Base-by-base conservation (phyloP, 1,140 invertebrate genomes). In the Thaumatotibia leucotreta region DNA sequence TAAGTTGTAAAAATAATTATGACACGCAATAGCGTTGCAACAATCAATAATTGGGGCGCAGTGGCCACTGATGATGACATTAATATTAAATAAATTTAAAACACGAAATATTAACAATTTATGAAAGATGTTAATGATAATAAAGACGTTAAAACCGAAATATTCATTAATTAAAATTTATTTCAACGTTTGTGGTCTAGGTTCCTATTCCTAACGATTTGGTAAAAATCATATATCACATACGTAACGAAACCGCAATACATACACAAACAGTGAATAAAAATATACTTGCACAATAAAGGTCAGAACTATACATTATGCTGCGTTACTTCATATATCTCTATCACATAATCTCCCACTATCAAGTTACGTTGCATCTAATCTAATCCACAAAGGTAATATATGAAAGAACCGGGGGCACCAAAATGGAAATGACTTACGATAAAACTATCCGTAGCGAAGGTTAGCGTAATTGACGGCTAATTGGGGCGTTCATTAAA, bases 381-480 rank as follows among this genome's bases (percentile, higher is more conserved):
- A 58, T 58, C 27, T 58, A 14, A 29, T 31, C 17, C 24, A 14
- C 24, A 58, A 54, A 22, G 22, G 17, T 52, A 52, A 54, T 54
- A 23, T 22, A 54, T 54, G n/a, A n/a, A n/a, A n/a, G n/a, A n/a
- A n/a, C n/a, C n/a, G n/a, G n/a, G n/a, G n/a, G 52, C 52, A 58
- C 24, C 52, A 29, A 27, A 58, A 24, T 58, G 52, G 52, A 58
- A 58, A 58, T 27, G 5, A 49, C 10, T 31, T 24, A 58, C 52
- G 20, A 58, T 58, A 58, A 58, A 58, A 58, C 23, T 58, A 58
- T 58, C 39, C 17, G n/a, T 20, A n/a, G 29, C 52, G 52, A 58
- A 58, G 52, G 52, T 27, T 58, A 58, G 29, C 52, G 52, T 58
- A 58, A 58, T 24, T 14, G 27, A 20, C 45, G 23, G 22, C 14